Evolutionary conservation across 92 coral and sea anemone species (phyloP).

Genomic region (Meandrina meandrites): DNA sequence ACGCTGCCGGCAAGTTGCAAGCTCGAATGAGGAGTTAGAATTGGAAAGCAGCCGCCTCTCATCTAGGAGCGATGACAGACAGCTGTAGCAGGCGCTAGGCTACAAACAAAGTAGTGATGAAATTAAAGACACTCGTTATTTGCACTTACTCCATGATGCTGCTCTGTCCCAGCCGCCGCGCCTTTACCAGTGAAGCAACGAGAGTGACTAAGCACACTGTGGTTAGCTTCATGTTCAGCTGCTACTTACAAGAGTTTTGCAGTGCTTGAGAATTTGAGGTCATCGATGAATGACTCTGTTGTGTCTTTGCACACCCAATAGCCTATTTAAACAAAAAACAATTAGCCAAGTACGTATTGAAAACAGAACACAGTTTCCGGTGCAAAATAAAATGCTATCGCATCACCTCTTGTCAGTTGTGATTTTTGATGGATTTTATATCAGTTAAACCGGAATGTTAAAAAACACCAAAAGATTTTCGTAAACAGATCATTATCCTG

Average conservation of each 20-base stretch:
- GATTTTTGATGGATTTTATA: too few relatives aligned
- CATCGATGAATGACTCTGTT: not conserved
- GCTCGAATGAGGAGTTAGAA: not conserved
- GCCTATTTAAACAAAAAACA: not conserved
- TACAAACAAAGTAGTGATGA: too few relatives aligned
- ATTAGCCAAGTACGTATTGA: not conserved
- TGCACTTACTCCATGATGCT: not conserved
- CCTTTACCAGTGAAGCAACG: not conserved
- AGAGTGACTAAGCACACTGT: not conserved
- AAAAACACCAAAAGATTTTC: not conserved
- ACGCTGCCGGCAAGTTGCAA: not conserved
- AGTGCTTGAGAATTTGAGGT: not conserved
- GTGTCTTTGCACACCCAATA: not conserved
- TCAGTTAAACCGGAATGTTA: not conserved
- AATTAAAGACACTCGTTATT: not conserved
- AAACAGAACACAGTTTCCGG: not conserved
- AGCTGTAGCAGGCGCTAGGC: not conserved
- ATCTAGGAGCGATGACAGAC: not conserved
- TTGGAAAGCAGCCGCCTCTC: not conserved
- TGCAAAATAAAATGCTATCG: not conserved
- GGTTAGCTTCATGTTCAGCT: not conserved
- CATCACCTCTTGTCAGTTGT: too few relatives aligned
- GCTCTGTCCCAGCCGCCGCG: not conserved
- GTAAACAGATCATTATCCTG: not conserved
- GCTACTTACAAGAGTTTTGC: not conserved